phyloP scores from a whole-genome alignment of 2,888 invertebrate species.

The Cataglyphis livida region DNA sequence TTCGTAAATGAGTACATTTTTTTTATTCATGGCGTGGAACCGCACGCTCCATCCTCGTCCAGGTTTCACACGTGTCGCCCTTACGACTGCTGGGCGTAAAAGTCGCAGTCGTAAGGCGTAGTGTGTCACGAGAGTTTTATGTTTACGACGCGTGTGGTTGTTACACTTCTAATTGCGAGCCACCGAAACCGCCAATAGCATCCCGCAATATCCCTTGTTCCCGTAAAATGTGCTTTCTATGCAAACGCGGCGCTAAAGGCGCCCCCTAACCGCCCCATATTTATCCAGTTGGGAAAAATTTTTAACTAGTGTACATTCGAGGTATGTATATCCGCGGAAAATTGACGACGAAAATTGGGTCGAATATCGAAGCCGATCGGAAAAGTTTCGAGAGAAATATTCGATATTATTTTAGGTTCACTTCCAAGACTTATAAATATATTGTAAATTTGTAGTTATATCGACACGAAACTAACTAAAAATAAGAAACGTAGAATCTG shows the following conservation, averaged over 20 bases:
- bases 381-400: not conserved
- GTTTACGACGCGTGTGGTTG: slow-evolving; percentile 72
- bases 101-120: slow-evolving; percentile 58
- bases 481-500: not conserved
- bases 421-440: not conserved
- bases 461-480: not conserved
- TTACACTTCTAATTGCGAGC: slow-evolving; percentile 77
- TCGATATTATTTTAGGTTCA: slow-evolving; percentile 26
- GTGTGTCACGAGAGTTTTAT: slow-evolving; percentile 60
- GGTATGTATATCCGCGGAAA: not conserved
- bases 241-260: slow-evolving; percentile 71
- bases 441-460: not conserved
- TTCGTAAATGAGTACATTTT: slow-evolving; percentile 57
- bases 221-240: slow-evolving; percentile 69
- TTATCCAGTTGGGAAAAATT: slow-evolving; percentile 41
- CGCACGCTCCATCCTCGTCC: slow-evolving; percentile 32
- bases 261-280: slow-evolving; percentile 48
- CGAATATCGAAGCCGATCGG: not conserved
- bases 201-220: slow-evolving; percentile 15
- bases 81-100: slow-evolving; percentile 64
- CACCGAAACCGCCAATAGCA: slow-evolving; percentile 65
- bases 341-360: slow-evolving; percentile 22
- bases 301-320: not conserved
- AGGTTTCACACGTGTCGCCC: slow-evolving; percentile 64
- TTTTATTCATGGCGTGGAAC: slow-evolving; percentile 66